Evolutionary conservation across 2,888 invertebrate species (phyloP).

Genomic region (Caenorhabditis japonica): DNA sequence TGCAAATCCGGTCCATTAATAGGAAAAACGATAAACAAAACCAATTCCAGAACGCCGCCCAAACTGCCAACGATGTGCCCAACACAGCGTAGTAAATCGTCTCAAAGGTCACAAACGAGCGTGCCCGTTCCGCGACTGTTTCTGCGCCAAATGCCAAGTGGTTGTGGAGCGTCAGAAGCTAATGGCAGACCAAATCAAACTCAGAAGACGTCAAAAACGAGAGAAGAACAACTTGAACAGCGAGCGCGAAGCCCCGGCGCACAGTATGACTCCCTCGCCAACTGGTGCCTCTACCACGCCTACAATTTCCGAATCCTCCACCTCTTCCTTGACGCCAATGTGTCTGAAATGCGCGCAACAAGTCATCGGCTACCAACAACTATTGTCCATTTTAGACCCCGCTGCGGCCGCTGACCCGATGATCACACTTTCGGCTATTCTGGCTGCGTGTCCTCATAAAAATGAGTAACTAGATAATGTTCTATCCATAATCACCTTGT

Average conservation of each 20-base stretch:
- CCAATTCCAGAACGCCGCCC: conserved; percentile 70
- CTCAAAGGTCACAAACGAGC: conserved; percentile 69
- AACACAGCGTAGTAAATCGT: conserved; percentile 66
- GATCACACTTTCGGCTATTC: conserved; percentile 58
- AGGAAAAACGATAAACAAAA: too few relatives aligned
- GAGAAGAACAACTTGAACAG: conserved; percentile 63
- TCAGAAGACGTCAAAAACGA: conserved; percentile 67
- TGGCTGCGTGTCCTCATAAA: conserved; percentile 59
- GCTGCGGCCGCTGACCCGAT: conserved; percentile 55
- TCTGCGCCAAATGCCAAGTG: conserved; percentile 66
- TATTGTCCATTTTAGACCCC: conserved; percentile 61
- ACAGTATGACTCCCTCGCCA: conserved; percentile 42
- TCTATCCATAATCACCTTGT: not conserved
- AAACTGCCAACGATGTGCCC: conserved; percentile 72
- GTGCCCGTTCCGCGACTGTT: conserved; percentile 69
- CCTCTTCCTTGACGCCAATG: too few relatives aligned
- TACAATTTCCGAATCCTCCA: conserved; percentile 4
- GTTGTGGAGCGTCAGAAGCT: conserved; percentile 70
- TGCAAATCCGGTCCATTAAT: too few relatives aligned
- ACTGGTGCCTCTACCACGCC: conserved; percentile 21
- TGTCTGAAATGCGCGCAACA: conserved; percentile 65
- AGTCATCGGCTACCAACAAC: conserved; percentile 63
- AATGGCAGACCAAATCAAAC: conserved; percentile 72
- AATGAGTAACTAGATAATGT: conserved; percentile 21
- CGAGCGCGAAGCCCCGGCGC: conserved; percentile 42